These are phyloP conservation scores for Oeneis ivallda DNA, from an alignment of 2,888 invertebrate genomes.

Conservation along the genomic window DNA sequence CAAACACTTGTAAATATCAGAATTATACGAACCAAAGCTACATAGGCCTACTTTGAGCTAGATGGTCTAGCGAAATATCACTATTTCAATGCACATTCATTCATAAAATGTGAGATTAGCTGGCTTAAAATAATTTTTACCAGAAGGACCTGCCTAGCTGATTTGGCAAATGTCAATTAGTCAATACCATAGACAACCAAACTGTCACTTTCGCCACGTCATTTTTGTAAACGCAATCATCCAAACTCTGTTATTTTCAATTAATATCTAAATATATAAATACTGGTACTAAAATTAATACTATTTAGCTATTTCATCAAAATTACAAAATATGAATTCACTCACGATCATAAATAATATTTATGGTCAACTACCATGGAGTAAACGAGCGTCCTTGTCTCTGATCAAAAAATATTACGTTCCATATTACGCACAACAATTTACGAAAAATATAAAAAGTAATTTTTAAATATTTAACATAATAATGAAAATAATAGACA, in stretches of 20 bases:
- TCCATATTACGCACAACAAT: conserved; percentile 48
- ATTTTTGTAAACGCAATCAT: conserved; percentile 63
- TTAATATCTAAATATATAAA: conserved; percentile 4
- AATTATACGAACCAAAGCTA: conserved; percentile 30
- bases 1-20: conserved; percentile 1
- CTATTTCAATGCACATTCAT: conserved; percentile 51
- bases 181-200: conserved; percentile 58
- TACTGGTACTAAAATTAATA: not conserved
- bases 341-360: not conserved
- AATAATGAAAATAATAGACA: not conserved
- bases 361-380: conserved; percentile 42
- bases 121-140: conserved; percentile 42
- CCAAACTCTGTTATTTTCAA: conserved; percentile 10
- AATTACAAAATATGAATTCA: not conserved
- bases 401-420: conserved; percentile 48
- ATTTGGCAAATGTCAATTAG: conserved; percentile 77
- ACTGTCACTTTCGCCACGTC: conserved; percentile 78
- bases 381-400: conserved; percentile 55
- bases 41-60: conserved; percentile 32
- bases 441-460: not conserved
- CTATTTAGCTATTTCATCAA: not conserved
- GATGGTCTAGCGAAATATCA: conserved; percentile 28
- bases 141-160: conserved; percentile 64
- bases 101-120: conserved; percentile 55
- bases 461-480: not conserved